phyloP scores from a whole-genome alignment of 2,888 invertebrate genomes.

The Aspidapion aeneum region DNA sequence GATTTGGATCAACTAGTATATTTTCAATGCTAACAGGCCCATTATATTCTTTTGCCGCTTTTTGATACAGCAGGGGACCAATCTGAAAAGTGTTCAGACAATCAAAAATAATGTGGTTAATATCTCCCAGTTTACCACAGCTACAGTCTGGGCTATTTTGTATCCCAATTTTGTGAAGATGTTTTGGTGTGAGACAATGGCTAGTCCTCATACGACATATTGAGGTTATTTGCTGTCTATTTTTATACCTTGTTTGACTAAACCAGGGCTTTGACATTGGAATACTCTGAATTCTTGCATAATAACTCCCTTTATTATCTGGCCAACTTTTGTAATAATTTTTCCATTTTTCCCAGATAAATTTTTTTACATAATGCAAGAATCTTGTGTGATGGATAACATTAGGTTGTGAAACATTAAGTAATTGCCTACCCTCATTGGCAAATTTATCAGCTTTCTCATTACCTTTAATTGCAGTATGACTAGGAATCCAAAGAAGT shows the following conservation, averaged over 20 bases:
- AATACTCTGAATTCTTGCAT: neutral
- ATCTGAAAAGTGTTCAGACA: neutral
- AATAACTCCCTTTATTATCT: neutral
- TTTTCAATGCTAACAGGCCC: neutral
- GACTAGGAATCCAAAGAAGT: neutral
- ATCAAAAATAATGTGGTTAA: neutral
- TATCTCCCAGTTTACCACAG: neutral
- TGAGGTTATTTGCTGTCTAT: neutral
- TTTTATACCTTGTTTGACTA: neutral
- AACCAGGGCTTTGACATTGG: neutral
- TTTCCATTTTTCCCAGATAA: neutral
- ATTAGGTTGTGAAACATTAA: neutral
- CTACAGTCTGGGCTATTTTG: neutral
- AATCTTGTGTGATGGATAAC: neutral
- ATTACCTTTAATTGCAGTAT: neutral
- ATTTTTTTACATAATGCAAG: neutral
- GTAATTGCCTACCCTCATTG: neutral
- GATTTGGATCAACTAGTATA: too few relatives aligned
- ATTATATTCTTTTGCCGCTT: neutral
- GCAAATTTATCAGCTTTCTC: neutral
- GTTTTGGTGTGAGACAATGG: neutral
- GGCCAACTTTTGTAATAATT: neutral
- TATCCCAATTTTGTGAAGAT: neutral
- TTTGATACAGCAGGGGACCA: neutral
- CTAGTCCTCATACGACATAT: neutral